These are phyloP conservation scores for Macrobrachium rosenbergii DNA, from an alignment of 1,140 invertebrate genomes.

Conservation along the genomic window DNA sequence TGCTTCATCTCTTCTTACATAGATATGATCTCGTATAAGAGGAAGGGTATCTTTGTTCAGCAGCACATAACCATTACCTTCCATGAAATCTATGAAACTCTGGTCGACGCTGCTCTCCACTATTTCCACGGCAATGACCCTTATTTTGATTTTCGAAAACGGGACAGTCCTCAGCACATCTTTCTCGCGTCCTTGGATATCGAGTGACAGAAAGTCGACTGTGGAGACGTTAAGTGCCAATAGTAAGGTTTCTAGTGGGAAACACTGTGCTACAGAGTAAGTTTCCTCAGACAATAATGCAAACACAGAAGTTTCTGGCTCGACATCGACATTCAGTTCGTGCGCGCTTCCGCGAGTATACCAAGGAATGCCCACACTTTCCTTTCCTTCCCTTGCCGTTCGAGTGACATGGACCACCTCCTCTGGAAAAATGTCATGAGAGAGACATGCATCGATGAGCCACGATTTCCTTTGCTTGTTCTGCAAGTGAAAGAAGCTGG, in stretches of 20 bases:
- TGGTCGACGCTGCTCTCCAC: background rate
- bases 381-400: background rate
- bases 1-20: too few species aligned
- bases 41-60: too few species aligned
- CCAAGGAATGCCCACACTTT: conserved; percentile 2
- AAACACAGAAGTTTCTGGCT: background rate
- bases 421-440: conserved; percentile 75
- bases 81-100: background rate
- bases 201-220: conserved; percentile 41
- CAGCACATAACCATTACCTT: too few species aligned
- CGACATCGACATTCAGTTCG: background rate
- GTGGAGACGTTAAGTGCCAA: conserved; percentile 39
- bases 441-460: conserved; percentile 67
- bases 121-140: conserved; percentile 40
- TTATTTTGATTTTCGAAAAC: background rate
- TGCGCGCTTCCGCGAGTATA: conserved; percentile 21
- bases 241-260: conserved; percentile 69
- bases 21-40: too few species aligned
- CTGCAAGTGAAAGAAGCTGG: conserved; percentile 65
- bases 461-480: conserved; percentile 66
- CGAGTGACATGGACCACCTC: background rate
- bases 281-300: background rate
- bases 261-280: conserved; percentile 77
- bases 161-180: conserved; percentile 11
- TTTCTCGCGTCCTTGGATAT: conserved; percentile 32